These are phyloP conservation scores for Microctonus brassicae DNA, from an alignment of 2,888 invertebrate species.

Conservation along the genomic window DNA sequence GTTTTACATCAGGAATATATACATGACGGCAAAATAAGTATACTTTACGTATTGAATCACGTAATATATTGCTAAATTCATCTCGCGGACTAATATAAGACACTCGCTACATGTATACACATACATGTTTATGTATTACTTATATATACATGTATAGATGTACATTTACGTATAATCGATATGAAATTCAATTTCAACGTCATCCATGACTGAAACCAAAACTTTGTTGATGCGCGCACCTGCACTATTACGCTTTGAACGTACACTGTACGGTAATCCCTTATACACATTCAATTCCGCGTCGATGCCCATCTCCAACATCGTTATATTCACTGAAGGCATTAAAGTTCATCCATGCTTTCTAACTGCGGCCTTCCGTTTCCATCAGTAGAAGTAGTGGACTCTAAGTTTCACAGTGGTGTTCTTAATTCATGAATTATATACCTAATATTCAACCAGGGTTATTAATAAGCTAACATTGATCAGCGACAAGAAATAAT, in stretches of 20 bases:
- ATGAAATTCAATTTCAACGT: constrained; percentile 56
- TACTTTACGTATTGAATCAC: constrained; percentile 8
- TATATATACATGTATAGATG: too few species aligned
- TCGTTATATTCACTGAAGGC: constrained; percentile 9
- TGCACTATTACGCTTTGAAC: background rate
- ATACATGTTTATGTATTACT: too few species aligned
- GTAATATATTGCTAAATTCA: background rate
- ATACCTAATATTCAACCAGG: background rate
- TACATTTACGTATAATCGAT: constrained; percentile 13
- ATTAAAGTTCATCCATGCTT: background rate
- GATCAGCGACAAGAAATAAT: background rate
- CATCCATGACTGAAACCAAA: constrained; percentile 43
- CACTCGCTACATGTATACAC: background rate
- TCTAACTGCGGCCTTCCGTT: background rate
- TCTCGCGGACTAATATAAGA: background rate
- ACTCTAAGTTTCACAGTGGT: background rate
- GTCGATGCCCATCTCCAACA: background rate
- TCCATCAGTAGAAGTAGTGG: background rate
- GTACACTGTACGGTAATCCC: background rate
- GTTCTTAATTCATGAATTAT: constrained; percentile 9
- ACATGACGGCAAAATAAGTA: background rate
- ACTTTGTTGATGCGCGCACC: background rate
- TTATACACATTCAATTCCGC: background rate
- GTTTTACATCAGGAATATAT: background rate
- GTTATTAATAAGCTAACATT: background rate